A percentile compares a stretch with the other conserved stretches of the same genome.
Evolutionary conservation across 2,888 invertebrate species (phyloP).

Genomic region (Oligia latruncula): DNA sequence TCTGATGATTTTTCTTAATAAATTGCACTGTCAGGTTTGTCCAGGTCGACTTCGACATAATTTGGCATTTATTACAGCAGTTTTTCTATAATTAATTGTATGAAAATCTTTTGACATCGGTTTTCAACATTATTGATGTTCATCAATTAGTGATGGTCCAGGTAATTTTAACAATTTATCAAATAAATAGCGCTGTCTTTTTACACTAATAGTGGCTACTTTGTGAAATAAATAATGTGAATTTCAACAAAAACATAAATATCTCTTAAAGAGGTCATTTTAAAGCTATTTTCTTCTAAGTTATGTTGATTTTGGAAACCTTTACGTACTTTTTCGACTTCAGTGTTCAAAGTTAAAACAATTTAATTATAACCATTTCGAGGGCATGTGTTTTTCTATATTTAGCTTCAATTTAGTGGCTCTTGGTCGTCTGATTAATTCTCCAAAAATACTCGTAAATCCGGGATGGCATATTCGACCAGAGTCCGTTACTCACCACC

Average conservation of each 20-base stretch:
- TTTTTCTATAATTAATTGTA: slow-evolving; percentile 20
- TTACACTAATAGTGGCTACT: not conserved
- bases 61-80: slow-evolving; percentile 17
- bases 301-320: not conserved
- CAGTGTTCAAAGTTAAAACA: slow-evolving; percentile 24
- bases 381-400: slow-evolving; percentile 57
- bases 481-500: slow-evolving; percentile 51
- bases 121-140: not conserved
- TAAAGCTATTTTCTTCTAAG: not conserved
- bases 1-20: not conserved
- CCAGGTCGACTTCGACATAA: not conserved
- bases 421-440: slow-evolving; percentile 55
- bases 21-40: not conserved
- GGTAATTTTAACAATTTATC: slow-evolving; percentile 16
- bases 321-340: not conserved
- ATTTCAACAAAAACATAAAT: not conserved
- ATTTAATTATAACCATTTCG: slow-evolving; percentile 25
- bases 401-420: slow-evolving; percentile 46
- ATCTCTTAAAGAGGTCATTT: not conserved
- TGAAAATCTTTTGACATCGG: not conserved
- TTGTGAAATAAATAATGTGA: slow-evolving; percentile 12
- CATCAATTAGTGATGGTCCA: slow-evolving; percentile 14
- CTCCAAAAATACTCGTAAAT: slow-evolving; percentile 58
- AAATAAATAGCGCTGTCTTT: slow-evolving; percentile 12
- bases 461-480: slow-evolving; percentile 40